Conservation (phyloP, 2,113 vertebrate species). For the mouse (Mus musculus) region GRCm39 chr10:11705001-11705500, state of each 20-base stretch:
- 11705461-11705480: neutral
- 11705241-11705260: too few species aligned
- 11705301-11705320: constrained; percentile 1
- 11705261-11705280: neutral
- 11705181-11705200: neutral
- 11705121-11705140: neutral
- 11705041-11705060: neutral
- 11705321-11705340: neutral
- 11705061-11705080: neutral
- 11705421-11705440: neutral
- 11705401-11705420: constrained; percentile 21
- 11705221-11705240: neutral
- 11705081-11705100: neutral
- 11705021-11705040: neutral
- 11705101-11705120: constrained; percentile 19
- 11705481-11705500: neutral
- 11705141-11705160: neutral
- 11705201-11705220: neutral
- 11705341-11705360: neutral
- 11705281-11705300: neutral
- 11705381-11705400: neutral
- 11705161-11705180: neutral
- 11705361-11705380: neutral
- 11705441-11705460: neutral
- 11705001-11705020: neutral